These are phyloP conservation scores for Scaptomyza hsui DNA, from an alignment of 1,140 invertebrate genomes.

Conservation along the genomic window DNA sequence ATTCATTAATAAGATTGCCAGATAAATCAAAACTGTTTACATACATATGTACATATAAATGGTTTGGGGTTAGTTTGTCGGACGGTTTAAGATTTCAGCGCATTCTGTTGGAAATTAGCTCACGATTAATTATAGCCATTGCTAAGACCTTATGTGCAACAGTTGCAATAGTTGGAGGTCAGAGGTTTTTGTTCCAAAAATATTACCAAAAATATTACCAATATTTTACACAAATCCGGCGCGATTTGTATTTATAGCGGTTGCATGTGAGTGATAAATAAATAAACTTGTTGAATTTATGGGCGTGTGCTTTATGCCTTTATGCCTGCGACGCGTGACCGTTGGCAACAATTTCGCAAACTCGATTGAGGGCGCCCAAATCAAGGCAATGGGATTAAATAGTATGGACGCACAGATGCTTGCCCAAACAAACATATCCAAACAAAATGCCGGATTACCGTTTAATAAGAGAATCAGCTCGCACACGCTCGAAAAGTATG, in stretches of 20 bases:
- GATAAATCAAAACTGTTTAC: slow-evolving; percentile 44
- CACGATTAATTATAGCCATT: slow-evolving; percentile 48
- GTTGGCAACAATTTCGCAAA: slow-evolving; percentile 38
- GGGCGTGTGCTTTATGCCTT: slow-evolving; percentile 53
- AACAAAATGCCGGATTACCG: slow-evolving; percentile 34
- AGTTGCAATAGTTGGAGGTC: slow-evolving; percentile 26
- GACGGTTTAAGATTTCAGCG: slow-evolving; percentile 25
- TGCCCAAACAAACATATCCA: slow-evolving; percentile 40
- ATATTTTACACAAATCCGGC: slow-evolving; percentile 23
- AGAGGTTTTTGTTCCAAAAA: slow-evolving; percentile 1
- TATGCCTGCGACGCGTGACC: slow-evolving; percentile 59
- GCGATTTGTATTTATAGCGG: slow-evolving; percentile 56
- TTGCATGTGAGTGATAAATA: slow-evolving; percentile 54
- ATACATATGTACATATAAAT: background rate
- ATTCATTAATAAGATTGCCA: slow-evolving; percentile 23
- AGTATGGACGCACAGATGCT: background rate
- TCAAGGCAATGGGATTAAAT: slow-evolving; percentile 36
- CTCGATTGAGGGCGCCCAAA: slow-evolving; percentile 21
- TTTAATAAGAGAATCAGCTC: slow-evolving; percentile 23
- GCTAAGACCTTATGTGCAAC: slow-evolving; percentile 41
- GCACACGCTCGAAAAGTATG: slow-evolving; percentile 43
- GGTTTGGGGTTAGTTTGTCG: slow-evolving; percentile 4
- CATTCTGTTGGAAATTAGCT: slow-evolving; percentile 15
- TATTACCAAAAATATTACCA: slow-evolving; percentile 23
- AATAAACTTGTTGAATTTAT: slow-evolving; percentile 68